Evolutionary conservation across 2,888 invertebrate genomes (phyloP), one percentile per base, ranked within the genome.

Genomic region (Apamea monoglypha): DNA sequence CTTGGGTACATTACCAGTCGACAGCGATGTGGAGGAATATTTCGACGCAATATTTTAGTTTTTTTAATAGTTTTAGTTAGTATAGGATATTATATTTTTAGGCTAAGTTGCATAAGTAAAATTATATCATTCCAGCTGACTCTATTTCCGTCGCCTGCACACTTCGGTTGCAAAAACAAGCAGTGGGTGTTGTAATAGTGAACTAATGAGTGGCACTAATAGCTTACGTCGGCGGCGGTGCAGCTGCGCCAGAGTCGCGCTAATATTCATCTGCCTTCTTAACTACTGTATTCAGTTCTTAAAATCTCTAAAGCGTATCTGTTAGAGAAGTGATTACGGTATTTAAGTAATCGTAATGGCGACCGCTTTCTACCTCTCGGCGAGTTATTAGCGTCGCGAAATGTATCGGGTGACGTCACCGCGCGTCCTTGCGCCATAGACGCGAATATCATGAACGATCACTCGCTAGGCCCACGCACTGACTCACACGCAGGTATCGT

Each of bases 351-450:
- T 63, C 44, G 16, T 63, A 16, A 63, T 8, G 67, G 44, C 29
- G 36, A 32, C n/a, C 36, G 61, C 74, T 75, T 75, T 82, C 73
- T 82, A 36, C 14, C 72, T 47, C 77, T 75, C 73, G 64, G 64
- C 73, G 78, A 59, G 73, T 76, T 77, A 69, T 75, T 75, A 79
- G 67, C 18, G 68, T 47, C 64, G 56, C 59, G n/a, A 78, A 25
- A 77, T 75, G 36, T 36, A 40, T 70, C 63, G 40, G 64, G 47
- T 76, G 77, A 85, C 79, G 79, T 74, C 70, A 78, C 44, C 25
- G 63, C 68, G 70, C 81, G 78, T 82, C 64, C 77, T 85, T 80
- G 77, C 21, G 64, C 47, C 69, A 68, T 63, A 77, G 71, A 68
- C 44, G 69, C 69, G 61, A 40, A 25, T 66, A 36, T 76, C 32